phyloP scores from a whole-genome alignment of 2,113 vertebrate genomes.

The Lota lota region DNA sequence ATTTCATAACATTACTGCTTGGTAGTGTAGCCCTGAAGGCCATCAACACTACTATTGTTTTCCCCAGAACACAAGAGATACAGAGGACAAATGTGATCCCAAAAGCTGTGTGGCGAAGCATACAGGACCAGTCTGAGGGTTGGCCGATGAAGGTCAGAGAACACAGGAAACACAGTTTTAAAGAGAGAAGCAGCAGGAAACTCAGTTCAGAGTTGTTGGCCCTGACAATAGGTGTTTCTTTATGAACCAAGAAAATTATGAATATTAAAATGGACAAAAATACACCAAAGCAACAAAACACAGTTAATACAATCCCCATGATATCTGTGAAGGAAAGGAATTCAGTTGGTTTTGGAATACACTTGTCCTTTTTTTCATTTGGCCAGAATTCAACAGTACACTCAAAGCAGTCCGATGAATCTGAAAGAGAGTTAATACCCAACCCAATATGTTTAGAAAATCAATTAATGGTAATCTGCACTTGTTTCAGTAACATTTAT shows the following conservation, averaged over 20 bases:
- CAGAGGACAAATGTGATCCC: constrained; percentile 65
- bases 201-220: constrained; percentile 62
- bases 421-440: constrained; percentile 26
- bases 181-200: constrained; percentile 59
- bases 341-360: constrained; percentile 56
- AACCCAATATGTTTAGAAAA: background rate
- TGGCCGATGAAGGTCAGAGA: constrained; percentile 57
- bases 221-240: constrained; percentile 56
- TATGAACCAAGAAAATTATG: constrained; percentile 54
- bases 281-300: constrained; percentile 42
- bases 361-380: constrained; percentile 52
- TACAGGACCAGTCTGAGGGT: constrained; percentile 58
- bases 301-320: constrained; percentile 56
- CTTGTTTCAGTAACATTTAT: background rate
- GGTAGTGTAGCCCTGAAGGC: constrained; percentile 59
- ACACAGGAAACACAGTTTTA: constrained; percentile 58
- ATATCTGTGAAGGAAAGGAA: constrained; percentile 60
- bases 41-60: constrained; percentile 63
- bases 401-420: constrained; percentile 48
- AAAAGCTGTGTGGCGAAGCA: constrained; percentile 61
- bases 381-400: constrained; percentile 61
- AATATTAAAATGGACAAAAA: constrained; percentile 48
- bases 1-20: constrained; percentile 54
- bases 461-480: background rate
- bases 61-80: constrained; percentile 61